Percentiles rank a stretch among this genome's conserved stretches.
phyloP scores from a whole-genome alignment of 2,888 invertebrate genomes.

The Agrenia bidenticulata region DNA sequence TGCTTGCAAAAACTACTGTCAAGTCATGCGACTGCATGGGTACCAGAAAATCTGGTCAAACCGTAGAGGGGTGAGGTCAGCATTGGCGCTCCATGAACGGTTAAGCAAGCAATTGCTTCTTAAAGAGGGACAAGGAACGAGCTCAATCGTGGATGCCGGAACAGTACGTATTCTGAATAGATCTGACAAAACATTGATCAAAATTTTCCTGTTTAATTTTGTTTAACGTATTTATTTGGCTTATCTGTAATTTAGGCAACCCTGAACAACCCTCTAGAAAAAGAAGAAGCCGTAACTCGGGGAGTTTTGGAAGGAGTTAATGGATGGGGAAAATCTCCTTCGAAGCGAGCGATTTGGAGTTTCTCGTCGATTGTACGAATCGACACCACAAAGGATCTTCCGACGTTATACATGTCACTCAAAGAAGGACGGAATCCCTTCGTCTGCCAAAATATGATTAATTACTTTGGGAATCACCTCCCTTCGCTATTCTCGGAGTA shows the following conservation, averaged over 20 bases:
- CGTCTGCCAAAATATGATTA: constrained; percentile 6
- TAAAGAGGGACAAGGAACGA: too few relatives aligned
- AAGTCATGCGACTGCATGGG: background rate
- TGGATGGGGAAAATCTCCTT: constrained; percentile 3
- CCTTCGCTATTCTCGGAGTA: background rate
- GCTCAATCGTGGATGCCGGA: too few relatives aligned
- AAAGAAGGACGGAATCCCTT: background rate
- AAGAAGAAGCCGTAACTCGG: constrained; percentile 1
- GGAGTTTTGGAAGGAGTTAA: background rate
- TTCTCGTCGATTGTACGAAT: background rate
- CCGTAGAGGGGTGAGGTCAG: background rate
- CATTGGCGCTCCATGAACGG: background rate
- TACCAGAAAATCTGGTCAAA: background rate
- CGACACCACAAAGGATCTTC: background rate
- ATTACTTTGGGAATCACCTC: background rate
- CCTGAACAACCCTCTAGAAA: background rate
- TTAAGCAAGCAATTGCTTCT: background rate
- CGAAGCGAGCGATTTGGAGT: constrained; percentile 2
- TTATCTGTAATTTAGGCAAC: too few relatives aligned
- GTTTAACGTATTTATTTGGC: too few relatives aligned
- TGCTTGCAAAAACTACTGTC: constrained; percentile 10
- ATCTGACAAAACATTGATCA: too few relatives aligned
- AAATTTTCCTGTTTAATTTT: too few relatives aligned
- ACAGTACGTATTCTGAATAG: too few relatives aligned
- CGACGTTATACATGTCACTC: background rate